These are phyloP conservation scores for Maccullochella peelii DNA, from an alignment of 2,113 vertebrate species.

Conservation along the genomic window DNA sequence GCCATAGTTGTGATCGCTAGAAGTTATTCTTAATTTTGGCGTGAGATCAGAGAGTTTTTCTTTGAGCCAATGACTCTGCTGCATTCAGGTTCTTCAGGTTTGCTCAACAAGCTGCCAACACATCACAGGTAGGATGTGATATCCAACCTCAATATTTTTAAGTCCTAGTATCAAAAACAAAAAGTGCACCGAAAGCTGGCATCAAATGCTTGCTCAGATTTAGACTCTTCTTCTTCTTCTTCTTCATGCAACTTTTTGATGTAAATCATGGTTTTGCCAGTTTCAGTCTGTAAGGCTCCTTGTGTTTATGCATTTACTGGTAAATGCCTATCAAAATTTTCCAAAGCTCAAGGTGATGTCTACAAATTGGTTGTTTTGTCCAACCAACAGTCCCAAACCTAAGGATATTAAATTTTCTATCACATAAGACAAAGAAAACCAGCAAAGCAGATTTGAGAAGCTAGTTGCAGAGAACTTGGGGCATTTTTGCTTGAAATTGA, in stretches of 20 bases:
- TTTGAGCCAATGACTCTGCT: slow-evolving; percentile 5
- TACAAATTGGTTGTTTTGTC: not conserved
- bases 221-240: too few species aligned
- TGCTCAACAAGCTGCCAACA: slow-evolving; percentile 43
- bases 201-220: not conserved
- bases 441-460: not conserved
- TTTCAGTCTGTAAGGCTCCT: not conserved
- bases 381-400: not conserved
- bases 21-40: slow-evolving; percentile 53
- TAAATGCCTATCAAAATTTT: too few species aligned
- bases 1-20: slow-evolving; percentile 16
- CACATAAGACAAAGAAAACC: not conserved
- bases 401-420: not conserved
- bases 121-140: slow-evolving; percentile 20
- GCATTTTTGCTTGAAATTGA: not conserved
- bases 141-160: not conserved
- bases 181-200: not conserved
- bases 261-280: not conserved
- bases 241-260: not conserved
- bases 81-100: slow-evolving; percentile 54
- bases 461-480: not conserved
- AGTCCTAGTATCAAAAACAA: not conserved
- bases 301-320: too few species aligned
- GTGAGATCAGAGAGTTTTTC: slow-evolving; percentile 21
- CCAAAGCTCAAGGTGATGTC: not conserved